Percentiles rank a stretch among this genome's conserved stretches.
Evolutionary conservation across 2,888 invertebrate genomes (phyloP).

Genomic region (Ophion slaviceki): DNA sequence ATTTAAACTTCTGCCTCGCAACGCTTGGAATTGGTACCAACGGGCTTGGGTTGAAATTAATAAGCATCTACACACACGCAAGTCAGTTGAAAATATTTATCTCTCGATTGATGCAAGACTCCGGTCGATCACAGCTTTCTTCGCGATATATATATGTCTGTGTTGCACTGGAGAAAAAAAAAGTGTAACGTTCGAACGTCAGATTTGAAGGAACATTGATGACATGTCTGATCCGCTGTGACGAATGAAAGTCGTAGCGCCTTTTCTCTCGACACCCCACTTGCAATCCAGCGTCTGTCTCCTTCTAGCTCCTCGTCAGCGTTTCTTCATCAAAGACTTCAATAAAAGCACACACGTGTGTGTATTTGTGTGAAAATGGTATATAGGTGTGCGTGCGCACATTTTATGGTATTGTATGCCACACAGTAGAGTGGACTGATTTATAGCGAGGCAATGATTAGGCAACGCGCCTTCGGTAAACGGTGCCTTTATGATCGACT

Average conservation of each 20-base stretch:
- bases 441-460: conserved; percentile 82
- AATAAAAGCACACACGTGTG: neutral
- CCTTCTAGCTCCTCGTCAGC: conserved; percentile 40
- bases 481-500: conserved; percentile 80
- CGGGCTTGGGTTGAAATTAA: conserved; percentile 16
- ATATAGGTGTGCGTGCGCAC: neutral
- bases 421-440: conserved; percentile 76
- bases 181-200: conserved; percentile 33
- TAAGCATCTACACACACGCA: neutral
- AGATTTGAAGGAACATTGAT: conserved; percentile 29
- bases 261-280: neutral
- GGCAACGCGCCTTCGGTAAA: conserved; percentile 81
- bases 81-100: conserved; percentile 9
- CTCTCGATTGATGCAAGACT: conserved; percentile 18
- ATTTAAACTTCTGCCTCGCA: conserved; percentile 34
- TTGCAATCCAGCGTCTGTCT: conserved; percentile 12
- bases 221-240: conserved; percentile 5
- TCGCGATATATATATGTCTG: neutral
- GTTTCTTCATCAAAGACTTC: conserved; percentile 22
- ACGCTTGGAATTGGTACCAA: conserved; percentile 13
- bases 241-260: neutral
- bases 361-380: neutral
- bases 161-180: neutral
- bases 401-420: conserved; percentile 13
- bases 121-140: conserved; percentile 18